Evolutionary conservation across 2,888 invertebrate species (phyloP).

Genomic region (Mythimna loreyi): DNA sequence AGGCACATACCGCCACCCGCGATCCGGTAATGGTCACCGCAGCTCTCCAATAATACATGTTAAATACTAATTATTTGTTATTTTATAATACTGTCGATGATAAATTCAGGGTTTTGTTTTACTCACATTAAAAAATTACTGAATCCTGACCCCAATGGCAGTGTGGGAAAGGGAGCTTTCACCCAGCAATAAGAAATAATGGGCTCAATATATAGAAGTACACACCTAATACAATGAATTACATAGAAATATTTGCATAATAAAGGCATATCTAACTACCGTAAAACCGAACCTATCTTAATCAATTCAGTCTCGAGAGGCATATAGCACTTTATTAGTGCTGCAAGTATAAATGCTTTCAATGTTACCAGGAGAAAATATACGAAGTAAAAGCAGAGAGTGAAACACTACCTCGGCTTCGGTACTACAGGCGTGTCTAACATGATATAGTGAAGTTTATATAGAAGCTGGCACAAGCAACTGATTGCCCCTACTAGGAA

Average conservation of each 20-base stretch:
- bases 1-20: too few species aligned
- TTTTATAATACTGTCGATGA: neutral
- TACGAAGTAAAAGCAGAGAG: conserved; percentile 71
- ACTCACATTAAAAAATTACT: too few species aligned
- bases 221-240: neutral
- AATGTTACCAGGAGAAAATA: conserved; percentile 68
- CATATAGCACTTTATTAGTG: conserved; percentile 46
- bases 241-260: neutral
- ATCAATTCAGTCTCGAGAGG: conserved; percentile 44
- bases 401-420: conserved; percentile 70
- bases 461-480: conserved; percentile 47
- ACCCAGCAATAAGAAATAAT: too few species aligned
- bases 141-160: too few species aligned
- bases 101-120: neutral
- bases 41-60: too few species aligned
- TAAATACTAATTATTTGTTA: neutral
- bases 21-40: too few species aligned
- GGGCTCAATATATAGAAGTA: neutral
- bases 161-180: too few species aligned
- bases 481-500: conserved; percentile 32
- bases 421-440: conserved; percentile 71
- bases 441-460: conserved; percentile 70
- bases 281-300: conserved; percentile 28
- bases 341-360: conserved; percentile 46
- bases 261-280: neutral